phyloP scores from a whole-genome alignment of 2,888 invertebrate species.

The Periphyllus acericola region DNA sequence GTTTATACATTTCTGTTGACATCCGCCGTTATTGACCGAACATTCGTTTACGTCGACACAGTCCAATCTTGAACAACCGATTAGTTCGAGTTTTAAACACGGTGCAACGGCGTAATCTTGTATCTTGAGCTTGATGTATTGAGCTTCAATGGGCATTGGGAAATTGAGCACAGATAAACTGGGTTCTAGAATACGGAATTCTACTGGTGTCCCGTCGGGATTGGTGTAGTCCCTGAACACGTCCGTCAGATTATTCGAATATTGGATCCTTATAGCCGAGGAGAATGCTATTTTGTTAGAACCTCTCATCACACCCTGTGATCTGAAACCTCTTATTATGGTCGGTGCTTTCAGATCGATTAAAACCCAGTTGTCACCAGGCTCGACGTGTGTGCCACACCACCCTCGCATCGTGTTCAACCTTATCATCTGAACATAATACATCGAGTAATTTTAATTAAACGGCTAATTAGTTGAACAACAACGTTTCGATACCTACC shows the following conservation, averaged over 20 bases:
- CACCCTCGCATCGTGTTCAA: slow-evolving; percentile 86
- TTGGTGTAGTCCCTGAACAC: slow-evolving; percentile 91
- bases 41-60: slow-evolving; percentile 92
- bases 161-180: slow-evolving; percentile 90
- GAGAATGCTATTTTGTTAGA: slow-evolving; percentile 89
- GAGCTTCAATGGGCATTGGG: slow-evolving; percentile 90
- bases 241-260: slow-evolving; percentile 89
- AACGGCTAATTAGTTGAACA: too few relatives aligned
- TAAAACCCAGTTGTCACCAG: slow-evolving; percentile 88
- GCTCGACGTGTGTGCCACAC: slow-evolving; percentile 88
- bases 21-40: slow-evolving; percentile 85
- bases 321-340: slow-evolving; percentile 88
- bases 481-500: slow-evolving; percentile 68
- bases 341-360: slow-evolving; percentile 89
- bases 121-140: slow-evolving; percentile 86
- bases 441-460: too few relatives aligned
- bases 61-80: slow-evolving; percentile 91
- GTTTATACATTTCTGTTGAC: slow-evolving; percentile 92
- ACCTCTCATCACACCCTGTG: slow-evolving; percentile 85
- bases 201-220: slow-evolving; percentile 91
- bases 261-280: slow-evolving; percentile 87
- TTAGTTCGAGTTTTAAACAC: slow-evolving; percentile 88
- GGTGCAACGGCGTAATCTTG: slow-evolving; percentile 89
- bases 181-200: slow-evolving; percentile 89
- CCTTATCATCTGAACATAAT: slow-evolving; percentile 76